These are phyloP conservation scores for Menidia beryllina DNA, from an alignment of 2,113 vertebrate genomes.

Conservation along the genomic window DNA sequence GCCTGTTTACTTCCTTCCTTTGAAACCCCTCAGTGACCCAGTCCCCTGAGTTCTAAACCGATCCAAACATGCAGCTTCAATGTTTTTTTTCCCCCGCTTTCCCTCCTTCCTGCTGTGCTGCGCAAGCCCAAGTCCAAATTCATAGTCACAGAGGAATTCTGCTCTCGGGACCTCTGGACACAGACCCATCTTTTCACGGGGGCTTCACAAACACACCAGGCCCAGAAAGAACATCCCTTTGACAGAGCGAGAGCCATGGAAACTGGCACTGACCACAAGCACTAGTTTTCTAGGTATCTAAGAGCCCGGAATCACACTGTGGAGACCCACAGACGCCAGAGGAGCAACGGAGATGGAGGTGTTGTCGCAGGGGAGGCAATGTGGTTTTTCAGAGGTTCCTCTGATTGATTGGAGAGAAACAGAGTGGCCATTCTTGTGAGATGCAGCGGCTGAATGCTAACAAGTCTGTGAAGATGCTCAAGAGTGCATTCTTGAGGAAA, in stretches of 20 bases:
- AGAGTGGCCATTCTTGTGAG: constrained; percentile 68
- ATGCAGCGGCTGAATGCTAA: constrained; percentile 61
- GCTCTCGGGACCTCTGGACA: constrained; percentile 53
- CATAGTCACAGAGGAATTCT: constrained; percentile 52
- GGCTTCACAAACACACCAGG: constrained; percentile 60
- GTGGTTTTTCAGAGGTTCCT: constrained; percentile 51
- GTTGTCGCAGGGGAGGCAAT: constrained; percentile 30
- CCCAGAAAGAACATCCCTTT: constrained; percentile 62
- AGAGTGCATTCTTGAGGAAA: constrained; percentile 35
- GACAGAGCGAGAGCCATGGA: constrained; percentile 65
- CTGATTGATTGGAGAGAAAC: constrained; percentile 68
- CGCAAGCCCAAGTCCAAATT: constrained; percentile 43
- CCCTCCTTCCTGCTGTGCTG: constrained; percentile 33
- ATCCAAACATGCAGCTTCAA: constrained; percentile 54
- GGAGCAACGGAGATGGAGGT: constrained; percentile 54
- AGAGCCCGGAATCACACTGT: constrained; percentile 61
- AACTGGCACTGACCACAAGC: constrained; percentile 69
- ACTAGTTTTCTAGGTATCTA: constrained; percentile 69
- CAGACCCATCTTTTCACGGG: constrained; percentile 75
- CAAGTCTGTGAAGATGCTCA: constrained; percentile 61
- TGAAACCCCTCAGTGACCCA: constrained; percentile 45
- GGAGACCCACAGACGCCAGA: constrained; percentile 55
- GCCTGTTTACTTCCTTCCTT: constrained; percentile 34
- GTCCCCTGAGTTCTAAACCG: constrained; percentile 35
- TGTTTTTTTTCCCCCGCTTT: constrained; percentile 4